Evolutionary conservation across 2,797 vertebrate species (phyloP), one percentile per base, ranked within the genome.

Genomic region (Pitangus sulphuratus): DNA sequence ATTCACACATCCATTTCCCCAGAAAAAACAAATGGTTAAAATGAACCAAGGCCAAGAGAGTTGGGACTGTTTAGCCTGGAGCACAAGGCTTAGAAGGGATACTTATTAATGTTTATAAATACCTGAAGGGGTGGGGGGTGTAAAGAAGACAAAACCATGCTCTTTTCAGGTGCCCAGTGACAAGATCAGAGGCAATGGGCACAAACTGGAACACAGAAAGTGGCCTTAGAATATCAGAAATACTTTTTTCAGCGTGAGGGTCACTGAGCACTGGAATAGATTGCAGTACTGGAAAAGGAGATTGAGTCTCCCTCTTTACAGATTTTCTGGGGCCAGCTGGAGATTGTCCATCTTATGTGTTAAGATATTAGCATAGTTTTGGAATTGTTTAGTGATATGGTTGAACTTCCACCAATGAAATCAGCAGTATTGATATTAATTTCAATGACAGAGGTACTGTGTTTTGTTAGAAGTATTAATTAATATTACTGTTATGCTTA

Each of bases 321-420:
- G 33, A 50, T 9, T 22, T 31, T 74, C 14, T 53, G 35, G 48
- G 62, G 10, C 25, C 12, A 14, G 14, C 22, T 70, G 42, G 53
- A 68, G 19, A 22, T 11, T 2, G 4, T 39, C 9, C 8, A 15
- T 54, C 16, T 14, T n/a, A 12, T 0, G 1, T 15, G 11, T 70
- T 22, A 66, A 65, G 61, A 45, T 19, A 7, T 71, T 56, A 60
- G 8, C 6, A 20, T 3, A 33, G 15, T 21, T 90, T 58, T 56
- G 50, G 12, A 40, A 11, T 71, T 39, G 3, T 47, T 75, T 47
- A 22, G 9, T 51, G 48, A 11, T 39, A 33, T 10, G 20, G 21
- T 21, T 81, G 62, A 76, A 42, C 3, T 61, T 57, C 37, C 28
- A 50, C 11, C 35, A n/a, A 3, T 16, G 9, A 72, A 31, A 65